Base-by-base conservation (phyloP, 2,113 vertebrate species). In the Cinclus cinclus region DNA sequence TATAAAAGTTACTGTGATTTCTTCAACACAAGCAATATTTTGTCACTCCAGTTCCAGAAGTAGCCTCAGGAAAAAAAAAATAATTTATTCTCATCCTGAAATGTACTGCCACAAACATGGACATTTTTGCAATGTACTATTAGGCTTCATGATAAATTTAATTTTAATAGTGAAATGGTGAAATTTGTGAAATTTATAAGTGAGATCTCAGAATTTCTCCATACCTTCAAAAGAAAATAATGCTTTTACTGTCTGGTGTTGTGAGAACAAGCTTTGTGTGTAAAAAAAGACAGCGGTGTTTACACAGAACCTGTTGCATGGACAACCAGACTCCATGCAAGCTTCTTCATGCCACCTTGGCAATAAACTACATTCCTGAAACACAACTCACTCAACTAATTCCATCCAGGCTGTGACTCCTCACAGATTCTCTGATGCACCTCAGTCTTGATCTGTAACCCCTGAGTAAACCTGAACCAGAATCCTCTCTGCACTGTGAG, bases 391-490 rank as follows among this genome's bases (percentile, higher is more conserved):
- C 49, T 83, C 35, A 35, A 6, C 39, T 89, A 30, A 63, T 47
- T 89, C 41, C 65, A 89, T 59, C 44, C 69, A 82, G 76, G 69
- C 37, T 82, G 56, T 68, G 77, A 56, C 56, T 91, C 77, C 69
- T 95, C 91, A 81, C 31, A 76, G 90, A 68, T 88, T 87, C 80
- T 92, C 82, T 71, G 94, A 97, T 96, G 95, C 93, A 97, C 95
- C 92, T 97, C 93, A 96, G 96, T 96, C 95, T 96, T 95, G 85
- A 95, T 81, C 96, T 35, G 73, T 64, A 83, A 93, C 50, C 67
- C 30, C 27, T 4, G 8, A 70, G 60, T 23, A 92, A 92, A 83
- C 52, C 27, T 41, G 71, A 88, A 46, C 17, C 44, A 92, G 79
- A 65, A 87, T 79, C 69, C 47, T 52, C 30, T 67, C 78, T 73